These are phyloP conservation scores for Colostygia pectinataria DNA, from an alignment of 2,888 invertebrate species.

Conservation along the genomic window DNA sequence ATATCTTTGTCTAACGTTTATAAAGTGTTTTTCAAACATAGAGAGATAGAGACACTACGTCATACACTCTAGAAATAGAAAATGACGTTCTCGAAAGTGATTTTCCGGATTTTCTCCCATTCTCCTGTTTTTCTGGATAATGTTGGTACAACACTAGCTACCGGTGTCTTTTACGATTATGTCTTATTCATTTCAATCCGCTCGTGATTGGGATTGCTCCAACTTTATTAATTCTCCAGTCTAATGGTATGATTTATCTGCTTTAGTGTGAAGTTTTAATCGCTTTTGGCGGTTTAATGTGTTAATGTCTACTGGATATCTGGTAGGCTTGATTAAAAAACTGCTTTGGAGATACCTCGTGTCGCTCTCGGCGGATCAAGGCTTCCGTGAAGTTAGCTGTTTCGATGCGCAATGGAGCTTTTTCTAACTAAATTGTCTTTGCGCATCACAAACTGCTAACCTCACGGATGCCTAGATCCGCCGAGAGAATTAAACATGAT, in stretches of 20 bases:
- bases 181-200: slow-evolving; percentile 71
- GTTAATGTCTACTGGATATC: slow-evolving; percentile 23
- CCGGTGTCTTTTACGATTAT: slow-evolving; percentile 64
- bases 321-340: slow-evolving; percentile 11
- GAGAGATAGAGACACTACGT: no score
- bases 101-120: slow-evolving; percentile 4
- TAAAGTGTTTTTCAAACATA: no score
- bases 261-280: slow-evolving; percentile 36
- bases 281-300: slow-evolving; percentile 22
- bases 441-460: no score
- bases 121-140: neutral
- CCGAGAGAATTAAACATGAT: no score
- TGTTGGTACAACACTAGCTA: slow-evolving; percentile 22
- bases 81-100: no score
- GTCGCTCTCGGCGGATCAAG: no score
- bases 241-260: slow-evolving; percentile 36
- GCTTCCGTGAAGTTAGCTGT: no score
- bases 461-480: no score
- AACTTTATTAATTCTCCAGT: slow-evolving; percentile 43
- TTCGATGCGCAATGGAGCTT: no score
- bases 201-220: slow-evolving; percentile 63
- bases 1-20: no score
- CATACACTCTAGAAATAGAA: neutral
- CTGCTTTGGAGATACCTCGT: neutral
- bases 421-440: no score